These are phyloP conservation scores for Myrmecophaga tridactyla DNA, from an alignment of 2,113 vertebrate species.

Conservation along the genomic window DNA sequence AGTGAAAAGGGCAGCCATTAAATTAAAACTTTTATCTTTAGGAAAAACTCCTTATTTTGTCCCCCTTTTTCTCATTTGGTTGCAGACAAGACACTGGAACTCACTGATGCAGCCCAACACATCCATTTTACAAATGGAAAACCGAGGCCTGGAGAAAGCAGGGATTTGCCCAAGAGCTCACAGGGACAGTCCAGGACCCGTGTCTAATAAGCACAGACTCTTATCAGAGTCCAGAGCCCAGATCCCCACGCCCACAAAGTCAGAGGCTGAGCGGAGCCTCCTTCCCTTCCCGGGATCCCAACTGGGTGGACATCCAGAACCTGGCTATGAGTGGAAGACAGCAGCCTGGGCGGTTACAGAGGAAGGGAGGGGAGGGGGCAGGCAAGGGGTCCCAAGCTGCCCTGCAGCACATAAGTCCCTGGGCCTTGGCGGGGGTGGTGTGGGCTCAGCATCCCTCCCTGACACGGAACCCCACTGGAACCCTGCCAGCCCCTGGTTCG, in stretches of 20 bases:
- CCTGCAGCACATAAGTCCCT: neutral
- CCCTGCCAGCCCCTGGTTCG: neutral
- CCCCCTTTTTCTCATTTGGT: neutral
- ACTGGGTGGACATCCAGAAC: neutral
- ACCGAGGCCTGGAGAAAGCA: neutral
- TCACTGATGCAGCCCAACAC: fast-evolving
- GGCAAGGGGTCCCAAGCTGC: fast-evolving
- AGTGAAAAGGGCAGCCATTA: fast-evolving
- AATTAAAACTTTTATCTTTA: fast-evolving
- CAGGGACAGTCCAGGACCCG: neutral
- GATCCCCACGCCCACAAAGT: neutral
- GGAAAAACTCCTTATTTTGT: no score
- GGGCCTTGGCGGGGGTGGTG: neutral
- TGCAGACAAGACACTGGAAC: neutral
- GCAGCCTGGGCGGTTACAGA: fast-evolving
- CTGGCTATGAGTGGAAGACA: neutral
- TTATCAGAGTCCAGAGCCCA: neutral
- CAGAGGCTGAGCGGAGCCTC: neutral
- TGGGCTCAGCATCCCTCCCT: neutral
- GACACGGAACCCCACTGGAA: fast-evolving
- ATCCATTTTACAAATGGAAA: neutral
- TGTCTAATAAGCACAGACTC: neutral
- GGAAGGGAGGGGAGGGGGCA: fast-evolving
- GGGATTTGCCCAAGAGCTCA: neutral
- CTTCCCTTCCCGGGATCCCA: neutral